These are phyloP conservation scores for Malurus splendens DNA, from an alignment of 2,797 vertebrate species.

Conservation along the genomic window DNA sequence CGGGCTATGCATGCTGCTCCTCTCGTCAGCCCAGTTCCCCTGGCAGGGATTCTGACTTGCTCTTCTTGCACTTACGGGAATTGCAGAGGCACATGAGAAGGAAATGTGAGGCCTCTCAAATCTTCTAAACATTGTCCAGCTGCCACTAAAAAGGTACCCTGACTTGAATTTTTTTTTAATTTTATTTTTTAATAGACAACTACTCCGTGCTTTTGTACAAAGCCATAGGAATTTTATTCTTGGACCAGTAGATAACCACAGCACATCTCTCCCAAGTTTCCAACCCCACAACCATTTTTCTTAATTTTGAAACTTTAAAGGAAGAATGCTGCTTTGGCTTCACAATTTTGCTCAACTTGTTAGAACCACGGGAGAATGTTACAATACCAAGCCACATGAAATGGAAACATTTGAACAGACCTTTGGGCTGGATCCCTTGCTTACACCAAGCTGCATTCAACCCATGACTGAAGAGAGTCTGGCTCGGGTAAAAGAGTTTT, in stretches of 20 bases:
- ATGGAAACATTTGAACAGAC: conserved; percentile 59
- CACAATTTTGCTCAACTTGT: conserved; percentile 58
- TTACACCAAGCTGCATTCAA: conserved; percentile 9
- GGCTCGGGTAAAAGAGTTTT: background rate
- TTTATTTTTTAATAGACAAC: conserved; percentile 35
- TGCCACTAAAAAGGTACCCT: conserved; percentile 32
- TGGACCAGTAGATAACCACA: conserved; percentile 70
- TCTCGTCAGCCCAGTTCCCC: background rate
- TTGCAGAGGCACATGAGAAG: background rate
- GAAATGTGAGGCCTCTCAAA: background rate
- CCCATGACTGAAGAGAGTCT: conserved; percentile 2
- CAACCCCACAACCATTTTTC: conserved; percentile 72
- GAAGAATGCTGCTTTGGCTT: conserved; percentile 72
- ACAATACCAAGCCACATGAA: conserved; percentile 58
- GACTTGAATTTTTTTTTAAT: background rate
- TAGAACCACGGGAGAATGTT: conserved; percentile 54
- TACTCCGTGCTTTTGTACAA: conserved; percentile 54
- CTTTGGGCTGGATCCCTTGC: conserved; percentile 28
- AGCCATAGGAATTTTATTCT: conserved; percentile 73
- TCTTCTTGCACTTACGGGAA: conserved; percentile 18
- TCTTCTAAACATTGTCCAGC: background rate
- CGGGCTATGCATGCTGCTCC: background rate
- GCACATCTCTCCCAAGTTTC: conserved; percentile 75
- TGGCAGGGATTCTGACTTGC: background rate
- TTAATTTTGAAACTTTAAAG: conserved; percentile 76